phyloP scores from a whole-genome alignment of 2,888 invertebrate genomes.

The Neoscelio sp. region DNA sequence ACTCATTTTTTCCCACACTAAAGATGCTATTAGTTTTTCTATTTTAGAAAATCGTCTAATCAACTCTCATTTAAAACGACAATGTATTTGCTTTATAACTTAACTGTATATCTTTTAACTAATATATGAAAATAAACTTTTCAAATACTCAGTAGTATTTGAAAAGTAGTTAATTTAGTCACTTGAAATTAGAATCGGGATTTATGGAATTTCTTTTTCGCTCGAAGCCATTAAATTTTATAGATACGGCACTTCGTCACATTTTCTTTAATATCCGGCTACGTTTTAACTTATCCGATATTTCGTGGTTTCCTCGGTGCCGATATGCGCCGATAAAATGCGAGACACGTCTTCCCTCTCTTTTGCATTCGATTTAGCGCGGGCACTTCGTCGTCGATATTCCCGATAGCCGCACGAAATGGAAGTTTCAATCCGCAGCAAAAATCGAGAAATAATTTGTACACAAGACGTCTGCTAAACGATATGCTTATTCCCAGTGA shows the following conservation, averaged over 20 bases:
- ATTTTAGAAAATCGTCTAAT: too few species aligned
- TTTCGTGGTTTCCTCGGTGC: conserved; percentile 50
- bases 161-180: conserved; percentile 56
- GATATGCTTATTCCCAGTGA: background rate
- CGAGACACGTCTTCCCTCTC: conserved; percentile 49
- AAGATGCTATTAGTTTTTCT: too few species aligned
- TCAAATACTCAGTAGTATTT: too few species aligned
- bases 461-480: conserved; percentile 9
- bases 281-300: conserved; percentile 61
- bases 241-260: conserved; percentile 54
- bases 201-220: conserved; percentile 39
- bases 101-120: too few species aligned
- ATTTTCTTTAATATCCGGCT: conserved; percentile 65
- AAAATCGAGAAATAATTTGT: conserved; percentile 46
- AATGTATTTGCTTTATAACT: too few species aligned
- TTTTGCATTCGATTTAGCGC: conserved; percentile 59
- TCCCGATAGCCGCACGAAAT: conserved; percentile 35
- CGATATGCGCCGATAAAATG: conserved; percentile 46
- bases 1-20: too few species aligned
- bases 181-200: conserved; percentile 50
- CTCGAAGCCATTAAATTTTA: conserved; percentile 38
- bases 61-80: too few species aligned
- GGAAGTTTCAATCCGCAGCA: conserved; percentile 34
- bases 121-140: too few species aligned
- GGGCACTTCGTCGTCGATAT: conserved; percentile 39